Evolutionary conservation across 2,797 vertebrate genomes (phyloP).

Genomic region (Graptemys geographica): DNA sequence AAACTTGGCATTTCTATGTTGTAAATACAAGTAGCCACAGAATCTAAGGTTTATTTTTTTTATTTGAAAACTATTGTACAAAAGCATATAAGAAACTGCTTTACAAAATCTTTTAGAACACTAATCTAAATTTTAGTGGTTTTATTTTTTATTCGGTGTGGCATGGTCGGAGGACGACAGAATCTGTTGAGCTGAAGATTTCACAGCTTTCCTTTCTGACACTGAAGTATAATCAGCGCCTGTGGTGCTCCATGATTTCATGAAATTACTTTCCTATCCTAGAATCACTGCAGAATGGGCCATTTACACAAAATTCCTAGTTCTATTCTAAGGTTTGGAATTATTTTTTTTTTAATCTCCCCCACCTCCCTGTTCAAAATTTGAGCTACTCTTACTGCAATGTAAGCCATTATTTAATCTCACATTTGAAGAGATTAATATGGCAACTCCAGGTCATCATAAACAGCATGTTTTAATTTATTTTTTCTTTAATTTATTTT

Average conservation of each 20-base stretch:
- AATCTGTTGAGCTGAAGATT: neutral
- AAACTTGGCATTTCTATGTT: neutral
- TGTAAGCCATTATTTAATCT: neutral
- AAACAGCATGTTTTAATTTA: neutral
- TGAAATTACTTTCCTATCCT: neutral
- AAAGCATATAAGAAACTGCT: neutral
- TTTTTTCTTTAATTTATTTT: neutral
- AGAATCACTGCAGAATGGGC: neutral
- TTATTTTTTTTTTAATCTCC: neutral
- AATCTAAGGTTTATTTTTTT: neutral
- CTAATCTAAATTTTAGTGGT: neutral
- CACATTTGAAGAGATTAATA: neutral
- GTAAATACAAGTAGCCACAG: neutral
- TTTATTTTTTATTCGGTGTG: neutral
- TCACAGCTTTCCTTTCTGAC: neutral
- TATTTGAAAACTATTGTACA: neutral
- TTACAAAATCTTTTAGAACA: neutral
- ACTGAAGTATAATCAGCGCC: neutral
- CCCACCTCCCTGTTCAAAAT: neutral
- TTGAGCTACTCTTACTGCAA: neutral
- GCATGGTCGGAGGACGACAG: neutral
- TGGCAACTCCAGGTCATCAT: neutral
- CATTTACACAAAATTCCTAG: neutral
- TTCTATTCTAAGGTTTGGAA: neutral
- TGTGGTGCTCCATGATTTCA: neutral